phyloP scores from a whole-genome alignment of 30 jellyfish, hydroid and myxozoan species.

The Nemopilema nomurai region DNA sequence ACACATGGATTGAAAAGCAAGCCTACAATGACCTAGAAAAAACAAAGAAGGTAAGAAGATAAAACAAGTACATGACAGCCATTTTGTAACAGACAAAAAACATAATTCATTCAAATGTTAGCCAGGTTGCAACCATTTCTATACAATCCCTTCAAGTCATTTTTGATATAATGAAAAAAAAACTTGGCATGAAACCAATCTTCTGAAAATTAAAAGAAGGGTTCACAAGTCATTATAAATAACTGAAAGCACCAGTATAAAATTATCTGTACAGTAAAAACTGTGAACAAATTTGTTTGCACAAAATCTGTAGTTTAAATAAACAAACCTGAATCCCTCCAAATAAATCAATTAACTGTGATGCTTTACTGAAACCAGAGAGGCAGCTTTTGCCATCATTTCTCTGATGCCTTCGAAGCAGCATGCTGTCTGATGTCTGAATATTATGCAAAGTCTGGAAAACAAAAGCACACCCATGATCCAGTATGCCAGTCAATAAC shows the following conservation, averaged over 20 bases:
- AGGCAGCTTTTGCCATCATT: slow-evolving; percentile 1
- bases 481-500: too few relatives aligned
- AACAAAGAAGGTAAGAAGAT: not conserved
- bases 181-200: too few relatives aligned
- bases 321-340: slow-evolving; percentile 62
- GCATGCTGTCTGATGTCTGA: slow-evolving; percentile 42
- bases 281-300: not conserved
- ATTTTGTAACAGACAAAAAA: too few relatives aligned
- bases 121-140: too few relatives aligned
- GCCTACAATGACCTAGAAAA: slow-evolving; percentile 46
- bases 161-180: too few relatives aligned
- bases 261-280: too few relatives aligned
- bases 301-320: not conserved
- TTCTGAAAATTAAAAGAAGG: not conserved
- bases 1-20: slow-evolving; percentile 51
- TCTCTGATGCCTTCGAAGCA: slow-evolving; percentile 16
- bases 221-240: not conserved
- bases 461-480: not conserved
- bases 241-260: too few relatives aligned
- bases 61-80: not conserved
- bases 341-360: slow-evolving; percentile 58
- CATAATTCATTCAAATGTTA: too few relatives aligned
- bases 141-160: too few relatives aligned
- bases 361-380: slow-evolving; percentile 39
- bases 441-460: slow-evolving; percentile 36